Evolutionary conservation across 2,888 invertebrate genomes (phyloP).

Genomic region (Stenodema calcarata): DNA sequence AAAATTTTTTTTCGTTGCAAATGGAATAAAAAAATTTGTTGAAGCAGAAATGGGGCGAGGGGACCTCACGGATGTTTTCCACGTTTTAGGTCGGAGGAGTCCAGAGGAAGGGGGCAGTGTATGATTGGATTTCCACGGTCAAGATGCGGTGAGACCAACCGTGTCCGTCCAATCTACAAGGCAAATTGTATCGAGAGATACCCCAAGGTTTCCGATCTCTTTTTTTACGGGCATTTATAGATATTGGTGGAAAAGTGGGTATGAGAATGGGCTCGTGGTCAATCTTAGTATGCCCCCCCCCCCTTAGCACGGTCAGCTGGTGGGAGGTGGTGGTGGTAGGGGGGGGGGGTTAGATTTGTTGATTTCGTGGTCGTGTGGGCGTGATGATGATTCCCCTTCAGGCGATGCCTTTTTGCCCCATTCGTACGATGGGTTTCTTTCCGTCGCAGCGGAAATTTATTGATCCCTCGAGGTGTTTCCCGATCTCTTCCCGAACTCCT

Average conservation of each 20-base stretch:
- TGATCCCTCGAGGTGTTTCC: background rate
- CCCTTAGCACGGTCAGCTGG: background rate
- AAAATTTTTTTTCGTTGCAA: constrained; percentile 32
- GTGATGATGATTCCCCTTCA: constrained; percentile 21
- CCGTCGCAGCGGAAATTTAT: background rate
- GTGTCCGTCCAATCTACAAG: constrained; percentile 49
- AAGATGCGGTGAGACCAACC: constrained; percentile 49
- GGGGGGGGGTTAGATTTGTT: constrained; percentile 13
- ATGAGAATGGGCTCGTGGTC: background rate
- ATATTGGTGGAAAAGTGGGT: constrained; percentile 6
- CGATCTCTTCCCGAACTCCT: background rate
- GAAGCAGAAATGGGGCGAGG: background rate
- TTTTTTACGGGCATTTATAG: constrained; percentile 25
- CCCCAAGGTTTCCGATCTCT: background rate
- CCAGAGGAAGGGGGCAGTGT: background rate
- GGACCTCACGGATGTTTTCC: background rate
- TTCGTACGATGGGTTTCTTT: background rate
- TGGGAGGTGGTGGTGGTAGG: too few species aligned
- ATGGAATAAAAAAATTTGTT: constrained; percentile 34
- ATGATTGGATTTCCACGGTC: constrained; percentile 50
- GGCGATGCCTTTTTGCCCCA: background rate
- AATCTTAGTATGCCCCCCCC: background rate
- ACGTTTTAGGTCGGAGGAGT: background rate
- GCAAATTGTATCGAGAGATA: constrained; percentile 46
- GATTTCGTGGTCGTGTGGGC: constrained; percentile 32